Percentiles rank a stretch among this genome's conserved stretches.
These are phyloP conservation scores for Cervus canadensis DNA, from an alignment of 2,113 vertebrate genomes.

Conservation along the genomic window DNA sequence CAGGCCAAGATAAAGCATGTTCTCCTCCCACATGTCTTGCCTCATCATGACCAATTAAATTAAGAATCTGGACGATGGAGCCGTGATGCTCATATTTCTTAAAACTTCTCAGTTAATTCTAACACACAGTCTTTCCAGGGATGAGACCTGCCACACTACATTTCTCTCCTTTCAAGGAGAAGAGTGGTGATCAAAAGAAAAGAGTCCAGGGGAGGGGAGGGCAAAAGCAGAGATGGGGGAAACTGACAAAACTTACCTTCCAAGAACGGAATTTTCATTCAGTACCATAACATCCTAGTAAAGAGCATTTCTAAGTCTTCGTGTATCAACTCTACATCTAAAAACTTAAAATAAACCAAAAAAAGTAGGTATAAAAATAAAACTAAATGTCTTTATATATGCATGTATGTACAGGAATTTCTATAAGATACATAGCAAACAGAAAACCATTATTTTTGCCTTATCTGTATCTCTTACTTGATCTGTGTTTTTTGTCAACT, in stretches of 20 bases:
- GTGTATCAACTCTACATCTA: neutral
- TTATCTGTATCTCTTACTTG: neutral
- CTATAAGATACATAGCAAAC: neutral
- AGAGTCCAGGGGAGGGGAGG: neutral
- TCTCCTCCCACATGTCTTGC: neutral
- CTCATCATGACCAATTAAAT: neutral
- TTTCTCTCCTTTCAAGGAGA: neutral
- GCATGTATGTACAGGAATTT: neutral
- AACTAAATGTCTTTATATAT: neutral
- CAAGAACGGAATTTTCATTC: constrained; percentile 14
- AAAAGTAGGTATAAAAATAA: neutral
- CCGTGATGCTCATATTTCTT: neutral
- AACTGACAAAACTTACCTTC: neutral
- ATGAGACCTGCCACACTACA: neutral
- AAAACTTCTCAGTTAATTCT: neutral
- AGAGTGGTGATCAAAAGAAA: neutral
- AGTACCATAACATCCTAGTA: neutral
- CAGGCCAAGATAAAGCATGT: neutral
- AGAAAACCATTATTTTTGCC: neutral
- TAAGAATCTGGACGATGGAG: neutral
- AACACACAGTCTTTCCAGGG: neutral
- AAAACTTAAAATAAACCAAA: neutral
- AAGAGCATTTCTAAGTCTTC: constrained; percentile 13
- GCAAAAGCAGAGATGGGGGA: neutral
- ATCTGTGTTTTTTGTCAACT: neutral